Base-by-base conservation (phyloP, 2,888 invertebrate species). In the Boloria euphrosyne region DNA sequence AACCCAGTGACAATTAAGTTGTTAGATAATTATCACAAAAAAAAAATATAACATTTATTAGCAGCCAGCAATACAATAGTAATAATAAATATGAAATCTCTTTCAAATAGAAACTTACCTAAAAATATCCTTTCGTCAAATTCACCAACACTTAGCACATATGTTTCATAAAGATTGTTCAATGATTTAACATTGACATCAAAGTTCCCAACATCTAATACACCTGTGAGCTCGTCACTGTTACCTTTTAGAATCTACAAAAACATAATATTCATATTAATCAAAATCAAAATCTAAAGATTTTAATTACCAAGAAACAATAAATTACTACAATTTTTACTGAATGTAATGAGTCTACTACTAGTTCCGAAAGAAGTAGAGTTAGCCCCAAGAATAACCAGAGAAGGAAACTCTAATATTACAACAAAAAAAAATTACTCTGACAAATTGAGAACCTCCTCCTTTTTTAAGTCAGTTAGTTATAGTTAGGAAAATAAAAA, bases 61-160 rank as follows among this genome's bases (percentile, higher is more conserved):
- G 6, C 14, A 1, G 50, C 58, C 46, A 49, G 47, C n/a, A 6
- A 54, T 38, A 14, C n/a, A n/a, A n/a, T n/a, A n/a, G n/a, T 31
- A 5, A n/a, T 38, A 16, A 38, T 16, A 53, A 1, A 31, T 6
- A 53, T 43, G 18, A 55, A 55, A 31, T 31, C 16, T 53, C 6
- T 31, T 38, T 14, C 6, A 27, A 59, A 47, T 7, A 10, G 31
- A 16, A 62, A 81, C 87, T 95, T 93, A 93, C 96, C 96, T 78
- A 98, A 93, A 90, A 99, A 98, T 86, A 99, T 97, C 80, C 98
- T 94, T 87, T 99, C 99, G 85, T 99, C 99, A 86, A 99, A 97
- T 85, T 98, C 98, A 1, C 98, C 98, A 69, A 96, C 96, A 82
- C 95, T 97, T 49, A 98, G 90, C 27, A 99, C 96, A 85, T 96